These are phyloP conservation scores for Psephotus haematonotus DNA, from an alignment of 2,113 vertebrate species.

Conservation along the genomic window DNA sequence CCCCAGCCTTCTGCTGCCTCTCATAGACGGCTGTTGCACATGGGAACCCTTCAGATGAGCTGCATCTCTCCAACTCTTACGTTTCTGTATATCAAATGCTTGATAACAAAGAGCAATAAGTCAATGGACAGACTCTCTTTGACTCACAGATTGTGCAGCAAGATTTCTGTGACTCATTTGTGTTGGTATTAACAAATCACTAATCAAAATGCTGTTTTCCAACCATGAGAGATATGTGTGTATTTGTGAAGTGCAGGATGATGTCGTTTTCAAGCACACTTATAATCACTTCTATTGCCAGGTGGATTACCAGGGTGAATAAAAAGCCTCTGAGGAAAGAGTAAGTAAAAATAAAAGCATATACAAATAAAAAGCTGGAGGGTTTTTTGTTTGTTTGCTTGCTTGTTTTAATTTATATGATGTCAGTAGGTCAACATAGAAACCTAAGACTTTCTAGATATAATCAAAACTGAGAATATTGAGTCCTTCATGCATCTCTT, in stretches of 20 bases:
- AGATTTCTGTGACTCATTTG: not conserved
- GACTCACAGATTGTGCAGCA: not conserved
- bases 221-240: not conserved
- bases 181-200: not conserved
- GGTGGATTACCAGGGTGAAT: accelerated
- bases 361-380: not conserved
- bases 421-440: not conserved
- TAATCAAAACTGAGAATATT: not conserved
- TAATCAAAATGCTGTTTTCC: not conserved
- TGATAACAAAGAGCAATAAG: not conserved
- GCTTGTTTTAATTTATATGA: not conserved
- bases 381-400: not conserved
- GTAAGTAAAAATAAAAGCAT: not conserved
- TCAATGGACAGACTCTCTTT: not conserved
- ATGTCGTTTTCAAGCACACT: not conserved
- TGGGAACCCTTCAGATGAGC: not conserved
- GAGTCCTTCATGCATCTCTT: not conserved
- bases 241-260: not conserved
- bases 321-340: not conserved
- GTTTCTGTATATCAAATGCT: not conserved
- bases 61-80: accelerated
- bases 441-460: not conserved
- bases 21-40: accelerated
- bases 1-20: not conserved
- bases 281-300: not conserved